These are phyloP conservation scores for Cervus canadensis DNA, from an alignment of 2,113 vertebrate species.

Conservation along the genomic window DNA sequence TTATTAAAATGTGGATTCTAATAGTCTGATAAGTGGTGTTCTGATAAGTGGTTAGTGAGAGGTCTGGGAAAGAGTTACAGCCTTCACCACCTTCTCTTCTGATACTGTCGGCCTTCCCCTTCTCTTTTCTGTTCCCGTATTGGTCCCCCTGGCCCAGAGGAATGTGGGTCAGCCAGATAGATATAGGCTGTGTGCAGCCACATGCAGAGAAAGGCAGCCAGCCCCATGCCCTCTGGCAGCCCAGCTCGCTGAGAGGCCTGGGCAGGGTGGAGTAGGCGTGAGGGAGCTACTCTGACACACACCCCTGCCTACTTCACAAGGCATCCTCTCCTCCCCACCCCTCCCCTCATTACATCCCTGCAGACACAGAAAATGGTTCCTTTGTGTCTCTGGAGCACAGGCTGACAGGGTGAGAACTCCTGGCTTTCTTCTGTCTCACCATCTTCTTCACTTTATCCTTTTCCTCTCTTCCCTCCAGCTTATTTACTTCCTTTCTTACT, in stretches of 20 bases:
- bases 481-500: neutral
- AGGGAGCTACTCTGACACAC: neutral
- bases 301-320: neutral
- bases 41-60: neutral
- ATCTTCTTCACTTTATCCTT: neutral
- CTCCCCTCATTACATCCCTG: neutral
- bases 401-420: neutral
- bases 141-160: slow-evolving; percentile 2
- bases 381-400: neutral
- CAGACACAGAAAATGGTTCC: neutral
- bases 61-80: neutral
- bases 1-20: neutral
- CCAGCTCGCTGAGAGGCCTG: neutral
- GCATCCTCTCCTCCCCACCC: neutral
- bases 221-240: neutral
- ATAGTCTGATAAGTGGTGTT: neutral
- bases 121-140: neutral
- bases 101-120: neutral
- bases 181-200: neutral
- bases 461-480: neutral
- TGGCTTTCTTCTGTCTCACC: neutral
- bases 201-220: neutral
- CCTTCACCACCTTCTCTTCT: neutral
- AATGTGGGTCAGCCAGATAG: neutral
- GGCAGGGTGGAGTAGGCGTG: neutral